phyloP scores from a whole-genome alignment of 2,797 vertebrate species.

The Propithecus deckenii region DNA sequence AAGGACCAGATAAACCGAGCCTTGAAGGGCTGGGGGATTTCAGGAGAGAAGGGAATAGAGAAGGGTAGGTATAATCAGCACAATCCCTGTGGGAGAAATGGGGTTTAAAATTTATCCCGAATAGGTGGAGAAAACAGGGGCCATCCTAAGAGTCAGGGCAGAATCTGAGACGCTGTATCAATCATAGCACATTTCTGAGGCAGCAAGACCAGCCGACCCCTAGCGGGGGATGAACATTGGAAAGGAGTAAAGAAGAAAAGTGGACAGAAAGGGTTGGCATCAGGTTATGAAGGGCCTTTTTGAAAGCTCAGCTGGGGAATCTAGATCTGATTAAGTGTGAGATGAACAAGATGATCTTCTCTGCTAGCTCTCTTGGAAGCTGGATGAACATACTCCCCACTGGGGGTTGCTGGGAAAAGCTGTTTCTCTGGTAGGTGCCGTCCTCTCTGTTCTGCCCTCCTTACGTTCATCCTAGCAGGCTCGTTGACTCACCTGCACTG shows the following conservation, averaged over 20 bases:
- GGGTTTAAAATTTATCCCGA: background rate
- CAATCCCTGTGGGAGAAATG: background rate
- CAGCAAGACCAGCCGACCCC: background rate
- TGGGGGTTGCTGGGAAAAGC: background rate
- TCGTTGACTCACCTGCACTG: background rate
- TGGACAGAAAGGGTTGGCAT: background rate
- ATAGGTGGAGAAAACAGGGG: background rate
- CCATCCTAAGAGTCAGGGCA: background rate
- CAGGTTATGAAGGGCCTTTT: background rate
- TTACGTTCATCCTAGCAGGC: background rate
- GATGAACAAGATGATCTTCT: conserved; percentile 22
- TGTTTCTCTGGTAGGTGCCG: background rate
- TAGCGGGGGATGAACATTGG: background rate
- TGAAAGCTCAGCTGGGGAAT: conserved; percentile 33
- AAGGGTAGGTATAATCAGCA: background rate
- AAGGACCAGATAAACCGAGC: background rate
- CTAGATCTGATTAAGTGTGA: conserved; percentile 31
- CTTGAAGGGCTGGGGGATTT: background rate
- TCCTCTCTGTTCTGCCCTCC: background rate
- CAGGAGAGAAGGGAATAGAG: background rate
- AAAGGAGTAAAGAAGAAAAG: background rate
- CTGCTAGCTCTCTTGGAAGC: background rate
- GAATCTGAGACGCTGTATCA: background rate
- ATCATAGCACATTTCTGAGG: background rate
- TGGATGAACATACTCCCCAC: conserved; percentile 10